These are phyloP conservation scores for Aegithalos caudatus DNA, from an alignment of 2,113 vertebrate genomes.

Conservation along the genomic window DNA sequence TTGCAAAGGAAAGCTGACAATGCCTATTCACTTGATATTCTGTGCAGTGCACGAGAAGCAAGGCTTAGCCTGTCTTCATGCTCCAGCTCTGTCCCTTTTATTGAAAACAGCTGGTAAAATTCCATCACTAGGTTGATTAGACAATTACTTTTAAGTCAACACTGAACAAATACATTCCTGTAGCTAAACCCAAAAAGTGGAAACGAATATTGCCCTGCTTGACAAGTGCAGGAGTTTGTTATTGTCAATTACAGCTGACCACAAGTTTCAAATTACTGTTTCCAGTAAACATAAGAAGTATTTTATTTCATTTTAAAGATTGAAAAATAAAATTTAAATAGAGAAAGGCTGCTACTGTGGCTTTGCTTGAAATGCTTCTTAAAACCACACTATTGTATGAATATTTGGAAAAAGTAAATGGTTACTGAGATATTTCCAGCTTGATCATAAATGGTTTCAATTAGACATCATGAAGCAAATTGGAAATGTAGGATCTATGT, in stretches of 20 bases:
- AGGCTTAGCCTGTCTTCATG: not conserved
- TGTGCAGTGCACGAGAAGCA: not conserved
- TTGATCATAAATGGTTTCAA: slow-evolving; percentile 58
- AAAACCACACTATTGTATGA: slow-evolving; percentile 52
- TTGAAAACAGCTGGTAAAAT: slow-evolving; percentile 31
- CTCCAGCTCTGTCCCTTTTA: not conserved
- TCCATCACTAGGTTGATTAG: slow-evolving; percentile 39
- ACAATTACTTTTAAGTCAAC: slow-evolving; percentile 60
- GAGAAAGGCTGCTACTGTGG: slow-evolving; percentile 64
- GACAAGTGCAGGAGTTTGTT: slow-evolving; percentile 61
- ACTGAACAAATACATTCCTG: slow-evolving; percentile 42
- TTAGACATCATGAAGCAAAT: slow-evolving; percentile 50
- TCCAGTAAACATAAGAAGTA: slow-evolving; percentile 64
- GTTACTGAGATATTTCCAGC: slow-evolving; percentile 54
- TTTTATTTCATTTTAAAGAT: slow-evolving; percentile 69
- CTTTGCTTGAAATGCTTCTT: slow-evolving; percentile 58
- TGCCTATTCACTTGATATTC: not conserved
- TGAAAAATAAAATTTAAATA: slow-evolving; percentile 65
- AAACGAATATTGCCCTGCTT: slow-evolving; percentile 52
- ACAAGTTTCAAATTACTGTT: slow-evolving; percentile 61
- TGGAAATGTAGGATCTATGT: slow-evolving; percentile 5
- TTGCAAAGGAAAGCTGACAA: not conserved
- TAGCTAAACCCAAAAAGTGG: slow-evolving; percentile 37
- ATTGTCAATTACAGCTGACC: slow-evolving; percentile 23
- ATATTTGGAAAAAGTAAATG: slow-evolving; percentile 51